Conservation (phyloP, 2,888 invertebrate species). For the Coleophora flavipennella region DNA sequence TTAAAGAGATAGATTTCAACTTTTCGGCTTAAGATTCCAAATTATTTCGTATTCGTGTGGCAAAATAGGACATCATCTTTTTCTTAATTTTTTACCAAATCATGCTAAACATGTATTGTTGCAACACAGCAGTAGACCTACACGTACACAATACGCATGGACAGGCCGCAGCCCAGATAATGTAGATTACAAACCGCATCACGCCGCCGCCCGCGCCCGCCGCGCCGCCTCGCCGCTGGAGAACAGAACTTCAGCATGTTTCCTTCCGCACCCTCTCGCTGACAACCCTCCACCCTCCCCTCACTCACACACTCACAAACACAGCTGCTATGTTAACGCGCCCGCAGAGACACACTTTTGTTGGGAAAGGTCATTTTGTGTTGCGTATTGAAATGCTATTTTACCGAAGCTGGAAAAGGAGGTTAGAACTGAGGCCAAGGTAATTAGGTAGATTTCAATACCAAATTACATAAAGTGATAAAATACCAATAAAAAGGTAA, state of each 20-base stretch:
- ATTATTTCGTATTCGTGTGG: too few relatives aligned
- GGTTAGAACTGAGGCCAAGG: too few relatives aligned
- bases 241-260: conserved; percentile 76
- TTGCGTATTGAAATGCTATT: too few relatives aligned
- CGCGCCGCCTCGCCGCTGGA: conserved; percentile 68
- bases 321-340: conserved; percentile 17
- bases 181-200: neutral
- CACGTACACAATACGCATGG: neutral
- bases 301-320: conserved; percentile 20
- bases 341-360: conserved; percentile 19
- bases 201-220: conserved; percentile 56
- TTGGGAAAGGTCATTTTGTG: conserved; percentile 23
- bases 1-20: too few relatives aligned
- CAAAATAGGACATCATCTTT: too few relatives aligned
- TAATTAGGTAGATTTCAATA: too few relatives aligned
- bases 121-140: too few relatives aligned
- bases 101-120: too few relatives aligned
- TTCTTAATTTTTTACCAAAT: too few relatives aligned
- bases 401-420: conserved; percentile 1
- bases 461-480: too few relatives aligned
- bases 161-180: neutral
- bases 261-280: conserved; percentile 29
- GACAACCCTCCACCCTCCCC: conserved; percentile 19
- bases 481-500: too few relatives aligned
- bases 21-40: too few relatives aligned